These are phyloP conservation scores for Tholera decimalis DNA, from an alignment of 2,888 invertebrate species.

Conservation along the genomic window DNA sequence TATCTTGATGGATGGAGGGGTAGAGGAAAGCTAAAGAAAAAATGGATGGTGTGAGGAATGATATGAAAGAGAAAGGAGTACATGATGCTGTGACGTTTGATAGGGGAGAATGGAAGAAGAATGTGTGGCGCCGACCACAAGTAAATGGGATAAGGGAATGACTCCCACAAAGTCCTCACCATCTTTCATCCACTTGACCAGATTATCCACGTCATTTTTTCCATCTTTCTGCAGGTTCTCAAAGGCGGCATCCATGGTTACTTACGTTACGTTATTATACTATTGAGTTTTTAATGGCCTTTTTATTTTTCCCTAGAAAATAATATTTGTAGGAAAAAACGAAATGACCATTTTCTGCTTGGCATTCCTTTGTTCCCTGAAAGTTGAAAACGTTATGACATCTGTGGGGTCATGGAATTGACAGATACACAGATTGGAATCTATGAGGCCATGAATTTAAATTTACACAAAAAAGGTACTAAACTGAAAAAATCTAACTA, in stretches of 20 bases:
- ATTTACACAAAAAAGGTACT: neutral
- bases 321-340: neutral
- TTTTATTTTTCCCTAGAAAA: neutral
- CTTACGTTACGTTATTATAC: no score
- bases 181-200: constrained; percentile 40
- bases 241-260: constrained; percentile 31
- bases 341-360: neutral
- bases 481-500: no score
- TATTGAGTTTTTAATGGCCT: neutral
- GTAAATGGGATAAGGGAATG: no score
- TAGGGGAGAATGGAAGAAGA: no score
- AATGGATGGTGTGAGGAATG: no score
- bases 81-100: no score
- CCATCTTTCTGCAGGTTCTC: constrained; percentile 14
- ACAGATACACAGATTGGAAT: neutral
- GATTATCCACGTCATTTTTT: constrained; percentile 11
- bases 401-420: constrained; percentile 1
- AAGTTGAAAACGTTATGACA: neutral
- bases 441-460: neutral
- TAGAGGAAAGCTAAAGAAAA: no score
- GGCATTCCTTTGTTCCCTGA: constrained; percentile 3
- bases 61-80: no score
- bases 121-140: no score
- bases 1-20: no score
- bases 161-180: constrained; percentile 13